Evolutionary conservation across 2,888 invertebrate genomes (phyloP).

Genomic region (Crematogaster levior): DNA sequence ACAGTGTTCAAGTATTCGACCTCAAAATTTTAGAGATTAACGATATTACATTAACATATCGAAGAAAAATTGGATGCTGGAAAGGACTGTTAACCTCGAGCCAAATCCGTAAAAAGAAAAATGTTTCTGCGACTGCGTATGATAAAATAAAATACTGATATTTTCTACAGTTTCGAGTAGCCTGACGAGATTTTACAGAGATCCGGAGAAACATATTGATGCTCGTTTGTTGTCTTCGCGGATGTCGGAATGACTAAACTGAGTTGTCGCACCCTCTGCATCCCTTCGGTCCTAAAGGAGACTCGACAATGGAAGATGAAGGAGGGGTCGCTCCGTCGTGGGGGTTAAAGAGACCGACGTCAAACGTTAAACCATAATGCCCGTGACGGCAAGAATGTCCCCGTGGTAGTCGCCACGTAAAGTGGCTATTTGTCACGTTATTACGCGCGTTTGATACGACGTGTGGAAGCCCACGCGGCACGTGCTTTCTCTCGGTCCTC

Average conservation of each 20-base stretch:
- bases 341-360: slow-evolving; percentile 76
- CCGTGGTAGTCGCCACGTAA: slow-evolving; percentile 75
- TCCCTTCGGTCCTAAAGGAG: slow-evolving; percentile 26
- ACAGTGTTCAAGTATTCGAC: too few species aligned
- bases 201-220: background rate
- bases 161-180: background rate
- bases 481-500: slow-evolving; percentile 59
- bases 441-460: slow-evolving; percentile 82
- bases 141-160: background rate
- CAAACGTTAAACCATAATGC: slow-evolving; percentile 80
- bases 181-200: background rate
- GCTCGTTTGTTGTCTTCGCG: slow-evolving; percentile 1
- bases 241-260: slow-evolving; percentile 36
- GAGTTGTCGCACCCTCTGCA: slow-evolving; percentile 38
- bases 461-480: slow-evolving; percentile 70
- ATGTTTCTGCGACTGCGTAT: background rate
- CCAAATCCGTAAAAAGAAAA: background rate
- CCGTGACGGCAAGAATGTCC: slow-evolving; percentile 75
- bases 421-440: slow-evolving; percentile 83
- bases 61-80: background rate
- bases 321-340: slow-evolving; percentile 45
- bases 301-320: slow-evolving; percentile 53
- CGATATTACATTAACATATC: background rate
- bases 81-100: background rate
- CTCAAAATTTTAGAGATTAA: background rate